A percentile compares a stretch with the other conserved stretches of the same genome.
Conservation (phyloP, 2,797 vertebrate genomes). For the Falco novaeseelandiae region DNA sequence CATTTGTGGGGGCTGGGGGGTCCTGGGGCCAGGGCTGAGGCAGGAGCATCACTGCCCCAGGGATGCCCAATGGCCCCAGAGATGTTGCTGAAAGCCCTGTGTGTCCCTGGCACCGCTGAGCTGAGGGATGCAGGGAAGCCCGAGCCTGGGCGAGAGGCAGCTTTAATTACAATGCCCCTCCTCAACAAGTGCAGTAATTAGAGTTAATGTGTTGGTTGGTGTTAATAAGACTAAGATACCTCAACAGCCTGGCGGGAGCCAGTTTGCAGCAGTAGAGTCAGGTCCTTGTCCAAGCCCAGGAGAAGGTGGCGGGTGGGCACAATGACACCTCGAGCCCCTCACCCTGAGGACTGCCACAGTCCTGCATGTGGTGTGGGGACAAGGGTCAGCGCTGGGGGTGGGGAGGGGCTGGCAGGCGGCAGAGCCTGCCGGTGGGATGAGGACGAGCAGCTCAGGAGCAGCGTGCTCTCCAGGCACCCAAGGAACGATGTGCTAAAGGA, state of each 20-base stretch:
- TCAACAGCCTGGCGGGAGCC: not conserved
- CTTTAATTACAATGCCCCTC: constrained; percentile 27
- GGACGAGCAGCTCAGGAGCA: not conserved
- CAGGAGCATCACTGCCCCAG: not conserved
- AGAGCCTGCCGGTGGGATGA: rapidly evolving
- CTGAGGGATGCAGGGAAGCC: not conserved
- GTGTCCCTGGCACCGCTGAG: rapidly evolving
- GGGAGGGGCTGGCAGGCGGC: not conserved
- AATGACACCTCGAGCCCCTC: rapidly evolving
- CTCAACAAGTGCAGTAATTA: constrained; percentile 38
- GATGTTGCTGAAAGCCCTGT: not conserved
- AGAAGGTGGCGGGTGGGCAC: not conserved
- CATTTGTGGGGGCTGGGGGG: not conserved
- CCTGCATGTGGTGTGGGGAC: rapidly evolving
- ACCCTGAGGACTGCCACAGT: not conserved
- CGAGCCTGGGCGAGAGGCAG: not conserved
- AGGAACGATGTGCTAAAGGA: not conserved
- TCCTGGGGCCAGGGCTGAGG: not conserved
- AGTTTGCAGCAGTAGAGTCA: not conserved
- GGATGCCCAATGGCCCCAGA: rapidly evolving
- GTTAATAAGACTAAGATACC: not conserved
- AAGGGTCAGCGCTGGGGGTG: not conserved
- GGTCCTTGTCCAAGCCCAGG: not conserved
- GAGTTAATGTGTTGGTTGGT: constrained; percentile 11
- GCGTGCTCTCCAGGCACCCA: not conserved